A percentile compares a stretch with the other conserved stretches of the same genome.
Evolutionary conservation across 2,888 invertebrate species (phyloP).

Genomic region (Ormyrus pomaceus): DNA sequence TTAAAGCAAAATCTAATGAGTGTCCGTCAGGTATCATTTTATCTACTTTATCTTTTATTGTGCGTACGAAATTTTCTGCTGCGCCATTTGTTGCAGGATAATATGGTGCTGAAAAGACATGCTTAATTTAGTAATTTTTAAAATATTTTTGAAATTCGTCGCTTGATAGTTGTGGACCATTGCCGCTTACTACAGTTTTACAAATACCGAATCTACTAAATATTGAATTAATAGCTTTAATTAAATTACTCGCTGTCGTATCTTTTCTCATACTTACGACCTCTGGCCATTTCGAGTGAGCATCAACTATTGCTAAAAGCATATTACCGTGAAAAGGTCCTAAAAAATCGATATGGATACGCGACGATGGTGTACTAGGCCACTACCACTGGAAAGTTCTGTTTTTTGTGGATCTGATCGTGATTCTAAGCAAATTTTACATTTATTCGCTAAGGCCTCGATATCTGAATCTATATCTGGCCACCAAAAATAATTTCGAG

Average conservation of each 20-base stretch:
- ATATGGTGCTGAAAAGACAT: conserved; percentile 49
- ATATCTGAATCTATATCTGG: conserved; percentile 33
- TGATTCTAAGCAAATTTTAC: not conserved
- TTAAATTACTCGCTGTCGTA: conserved; percentile 40
- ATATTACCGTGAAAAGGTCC: conserved; percentile 57
- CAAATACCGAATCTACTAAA: conserved; percentile 54
- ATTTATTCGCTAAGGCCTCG: conserved; percentile 25
- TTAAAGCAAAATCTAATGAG: not conserved
- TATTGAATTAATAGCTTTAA: conserved; percentile 41
- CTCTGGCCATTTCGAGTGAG: conserved; percentile 58
- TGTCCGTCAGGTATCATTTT: conserved; percentile 1
- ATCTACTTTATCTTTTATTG: conserved; percentile 46
- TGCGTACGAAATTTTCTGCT: conserved; percentile 49
- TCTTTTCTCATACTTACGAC: conserved; percentile 52
- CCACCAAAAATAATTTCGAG: conserved; percentile 49
- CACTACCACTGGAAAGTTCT: conserved; percentile 43
- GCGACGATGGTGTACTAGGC: conserved; percentile 56
- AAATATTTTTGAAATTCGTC: conserved; percentile 43
- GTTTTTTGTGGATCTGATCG: not conserved
- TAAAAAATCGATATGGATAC: conserved; percentile 60
- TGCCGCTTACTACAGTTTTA: conserved; percentile 53
- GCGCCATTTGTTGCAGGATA: conserved; percentile 55
- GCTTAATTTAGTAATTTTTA: conserved; percentile 46
- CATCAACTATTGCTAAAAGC: conserved; percentile 57
- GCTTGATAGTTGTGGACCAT: conserved; percentile 55